Conservation (phyloP, 2,888 invertebrate genomes). For the Deilephila porcellus region DNA sequence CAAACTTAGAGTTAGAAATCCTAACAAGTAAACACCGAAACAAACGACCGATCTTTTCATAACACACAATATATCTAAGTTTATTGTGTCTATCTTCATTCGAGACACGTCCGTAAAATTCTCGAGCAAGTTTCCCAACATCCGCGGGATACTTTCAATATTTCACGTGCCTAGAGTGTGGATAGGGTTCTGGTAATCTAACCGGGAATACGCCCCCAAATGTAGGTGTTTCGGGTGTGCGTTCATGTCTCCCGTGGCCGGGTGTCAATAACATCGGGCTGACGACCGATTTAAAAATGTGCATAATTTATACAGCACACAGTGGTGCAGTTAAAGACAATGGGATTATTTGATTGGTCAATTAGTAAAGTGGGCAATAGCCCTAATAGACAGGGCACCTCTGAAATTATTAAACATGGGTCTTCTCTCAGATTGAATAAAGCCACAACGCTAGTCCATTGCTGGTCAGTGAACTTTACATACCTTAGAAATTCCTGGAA, state of each 20-base stretch:
- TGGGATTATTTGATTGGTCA: not conserved
- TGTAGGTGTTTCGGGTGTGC: constrained; percentile 1
- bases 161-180: not conserved
- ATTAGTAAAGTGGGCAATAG: not conserved
- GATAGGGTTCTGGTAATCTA: not conserved
- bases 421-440: no score
- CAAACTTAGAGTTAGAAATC: not conserved
- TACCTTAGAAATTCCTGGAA: no score
- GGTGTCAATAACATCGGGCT: constrained; percentile 12
- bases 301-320: constrained; percentile 1
- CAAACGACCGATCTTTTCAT: not conserved
- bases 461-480: no score
- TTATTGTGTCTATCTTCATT: not conserved
- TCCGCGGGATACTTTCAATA: not conserved
- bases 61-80: not conserved
- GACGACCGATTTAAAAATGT: not conserved
- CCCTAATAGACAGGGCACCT: no score
- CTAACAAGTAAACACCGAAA: not conserved
- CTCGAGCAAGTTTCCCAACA: not conserved
- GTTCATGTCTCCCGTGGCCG: constrained; percentile 10
- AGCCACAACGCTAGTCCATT: no score
- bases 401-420: no score
- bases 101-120: not conserved
- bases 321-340: not conserved
- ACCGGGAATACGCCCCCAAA: not conserved